phyloP scores from a whole-genome alignment of 2,797 vertebrate species.

The Coilia nasus region DNA sequence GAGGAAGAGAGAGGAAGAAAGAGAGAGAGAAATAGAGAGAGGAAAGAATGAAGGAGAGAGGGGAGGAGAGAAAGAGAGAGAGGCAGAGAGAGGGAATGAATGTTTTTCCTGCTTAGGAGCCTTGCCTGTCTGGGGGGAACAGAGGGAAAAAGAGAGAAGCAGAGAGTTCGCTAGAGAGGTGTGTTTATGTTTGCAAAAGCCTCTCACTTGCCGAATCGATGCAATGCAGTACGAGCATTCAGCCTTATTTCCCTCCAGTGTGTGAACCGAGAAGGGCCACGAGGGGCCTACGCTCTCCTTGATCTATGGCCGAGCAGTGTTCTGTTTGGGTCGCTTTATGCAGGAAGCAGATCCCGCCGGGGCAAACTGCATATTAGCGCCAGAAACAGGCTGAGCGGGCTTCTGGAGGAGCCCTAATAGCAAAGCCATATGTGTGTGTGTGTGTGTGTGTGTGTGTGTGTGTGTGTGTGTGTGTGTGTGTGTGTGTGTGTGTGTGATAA shows the following conservation, averaged over 20 bases:
- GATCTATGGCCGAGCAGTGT: background rate
- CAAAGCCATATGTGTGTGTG: conserved; percentile 1
- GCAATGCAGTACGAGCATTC: background rate
- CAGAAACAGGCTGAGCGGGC: background rate
- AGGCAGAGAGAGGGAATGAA: too few relatives aligned
- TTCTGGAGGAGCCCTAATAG: conserved; percentile 2
- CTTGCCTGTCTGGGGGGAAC: too few relatives aligned
- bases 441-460: conserved; percentile 22
- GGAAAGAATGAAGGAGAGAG: too few relatives aligned
- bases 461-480: conserved; percentile 35
- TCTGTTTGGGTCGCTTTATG: background rate
- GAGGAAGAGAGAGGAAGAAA: background rate
- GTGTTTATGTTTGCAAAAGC: conserved; percentile 1
- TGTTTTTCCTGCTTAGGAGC: too few relatives aligned
- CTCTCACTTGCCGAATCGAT: background rate
- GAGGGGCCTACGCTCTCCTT: background rate
- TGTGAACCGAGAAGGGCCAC: background rate
- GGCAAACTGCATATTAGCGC: background rate
- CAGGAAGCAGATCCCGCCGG: background rate
- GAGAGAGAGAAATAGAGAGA: too few relatives aligned
- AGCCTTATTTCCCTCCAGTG: background rate
- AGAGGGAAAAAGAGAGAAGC: too few relatives aligned
- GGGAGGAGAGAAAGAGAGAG: too few relatives aligned
- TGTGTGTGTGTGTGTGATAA: conserved; percentile 13
- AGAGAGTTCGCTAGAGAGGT: background rate